A percentile compares a stretch with the other conserved stretches of the same genome.
Conservation (phyloP, 2,113 vertebrate species). For the Chlamydotis undulata region DNA sequence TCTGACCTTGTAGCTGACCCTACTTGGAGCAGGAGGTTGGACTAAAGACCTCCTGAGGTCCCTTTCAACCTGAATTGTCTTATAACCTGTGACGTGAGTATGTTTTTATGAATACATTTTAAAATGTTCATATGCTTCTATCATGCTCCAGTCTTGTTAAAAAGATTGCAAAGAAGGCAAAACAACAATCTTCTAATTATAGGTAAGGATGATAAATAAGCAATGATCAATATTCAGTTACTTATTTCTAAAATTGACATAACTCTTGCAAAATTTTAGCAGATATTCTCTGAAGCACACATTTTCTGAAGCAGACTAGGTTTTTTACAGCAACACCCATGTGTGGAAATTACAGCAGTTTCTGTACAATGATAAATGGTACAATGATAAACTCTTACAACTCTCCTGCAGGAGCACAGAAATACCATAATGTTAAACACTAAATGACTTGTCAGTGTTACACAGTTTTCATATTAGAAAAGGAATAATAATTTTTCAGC, state of each 20-base stretch:
- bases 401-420: background rate
- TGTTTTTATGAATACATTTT: background rate
- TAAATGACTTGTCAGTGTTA: background rate
- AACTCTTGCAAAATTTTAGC: background rate
- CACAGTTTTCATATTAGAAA: background rate
- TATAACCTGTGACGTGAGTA: background rate
- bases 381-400: background rate
- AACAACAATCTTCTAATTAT: background rate
- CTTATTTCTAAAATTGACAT: background rate
- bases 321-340: background rate
- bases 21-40: background rate
- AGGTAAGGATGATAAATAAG: background rate
- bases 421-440: background rate
- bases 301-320: background rate
- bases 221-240: background rate
- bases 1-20: background rate
- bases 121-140: background rate
- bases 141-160: background rate
- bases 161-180: background rate
- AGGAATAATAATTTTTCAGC: background rate
- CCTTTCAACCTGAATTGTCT: background rate
- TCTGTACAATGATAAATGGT: background rate
- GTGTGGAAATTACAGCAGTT: background rate
- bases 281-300: background rate
- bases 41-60: background rate